Base-by-base conservation (phyloP, 2,888 invertebrate genomes). In the Eupithecia dodoneata region DNA sequence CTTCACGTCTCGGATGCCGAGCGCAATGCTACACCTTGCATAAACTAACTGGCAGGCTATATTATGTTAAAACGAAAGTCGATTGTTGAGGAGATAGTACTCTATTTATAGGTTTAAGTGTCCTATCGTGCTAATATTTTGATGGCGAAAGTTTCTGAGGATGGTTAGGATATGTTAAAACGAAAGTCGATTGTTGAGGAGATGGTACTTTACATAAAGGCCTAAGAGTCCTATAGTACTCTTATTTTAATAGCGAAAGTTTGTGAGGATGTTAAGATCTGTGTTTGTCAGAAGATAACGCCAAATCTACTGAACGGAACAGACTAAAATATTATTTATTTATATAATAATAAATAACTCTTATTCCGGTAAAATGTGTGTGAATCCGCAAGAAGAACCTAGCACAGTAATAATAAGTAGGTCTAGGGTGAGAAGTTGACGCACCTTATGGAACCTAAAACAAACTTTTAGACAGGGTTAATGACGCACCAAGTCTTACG, bases 1-100 rank as follows among this genome's bases (percentile, higher is more conserved):
- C 74, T 77, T 70, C 52, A 71, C 42, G 66, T 55, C 66, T 71
- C 55, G 65, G 59, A 77, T 72, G 66, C 66, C 47, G 15, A 75
- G 70, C 70, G 52, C 69, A 75, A 18, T n/a, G 9, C 10, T 55
- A 55, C 42, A 55, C 44, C n/a, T 67, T 42, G 5, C 49, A 63
- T 12, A 30, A 30, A 18, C 63, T 30, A 63, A 9, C 59, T 4
- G 30, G 63, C 63, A 30, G 30, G 63, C 18, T 30, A 30, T 30
- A n/a, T n/a, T n/a, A 63, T 12, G 59, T 63, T 30, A 30, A n/a
- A 18, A 59, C 59, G 59, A 59, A 55, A 18, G 18, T 59, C 2
- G 59, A 59, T 18, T 59, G 18, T 59, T 59, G 59, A 59, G 18
- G 9, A 18, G 59, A 59, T 18, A n/a, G n/a, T n/a, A n/a, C n/a